phyloP scores from a whole-genome alignment of 2,797 vertebrate species.

The Tapirus indicus region DNA sequence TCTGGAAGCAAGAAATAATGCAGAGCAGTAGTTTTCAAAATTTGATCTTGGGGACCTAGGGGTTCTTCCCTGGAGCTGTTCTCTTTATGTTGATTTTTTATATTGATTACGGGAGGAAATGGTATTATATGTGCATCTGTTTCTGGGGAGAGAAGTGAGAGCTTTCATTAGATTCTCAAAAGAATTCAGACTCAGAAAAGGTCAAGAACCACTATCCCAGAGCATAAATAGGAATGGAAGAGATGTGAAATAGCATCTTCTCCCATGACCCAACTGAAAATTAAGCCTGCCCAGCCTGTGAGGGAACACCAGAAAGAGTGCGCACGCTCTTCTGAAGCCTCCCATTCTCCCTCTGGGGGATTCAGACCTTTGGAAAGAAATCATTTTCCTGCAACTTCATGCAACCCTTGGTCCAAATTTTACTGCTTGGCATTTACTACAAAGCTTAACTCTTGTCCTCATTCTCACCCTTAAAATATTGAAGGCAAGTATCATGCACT shows the following conservation, averaged over 20 bases:
- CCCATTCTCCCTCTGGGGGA: not conserved
- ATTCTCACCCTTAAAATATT: not conserved
- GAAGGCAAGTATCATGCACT: not conserved
- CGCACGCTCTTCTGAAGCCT: not conserved
- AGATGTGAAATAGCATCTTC: not conserved
- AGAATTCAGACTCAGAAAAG: conserved; percentile 49
- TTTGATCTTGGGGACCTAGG: not conserved
- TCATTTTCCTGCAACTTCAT: not conserved
- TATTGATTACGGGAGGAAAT: not conserved
- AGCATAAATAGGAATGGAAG: conserved; percentile 53
- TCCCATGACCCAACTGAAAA: not conserved
- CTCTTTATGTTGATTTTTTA: not conserved
- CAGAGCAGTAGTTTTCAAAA: not conserved
- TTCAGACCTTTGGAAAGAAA: not conserved
- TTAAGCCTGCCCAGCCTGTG: not conserved
- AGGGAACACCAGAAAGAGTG: not conserved
- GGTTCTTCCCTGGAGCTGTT: not conserved
- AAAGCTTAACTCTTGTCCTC: not conserved
- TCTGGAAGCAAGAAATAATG: not conserved
- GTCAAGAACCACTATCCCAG: not conserved
- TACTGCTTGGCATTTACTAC: not conserved
- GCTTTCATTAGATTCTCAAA: conserved; percentile 30
- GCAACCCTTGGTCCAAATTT: not conserved
- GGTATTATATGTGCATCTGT: not conserved
- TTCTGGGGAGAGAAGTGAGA: not conserved